Base-by-base conservation (phyloP, 2,797 vertebrate genomes). In the Pseudochirops corinnae region DNA sequence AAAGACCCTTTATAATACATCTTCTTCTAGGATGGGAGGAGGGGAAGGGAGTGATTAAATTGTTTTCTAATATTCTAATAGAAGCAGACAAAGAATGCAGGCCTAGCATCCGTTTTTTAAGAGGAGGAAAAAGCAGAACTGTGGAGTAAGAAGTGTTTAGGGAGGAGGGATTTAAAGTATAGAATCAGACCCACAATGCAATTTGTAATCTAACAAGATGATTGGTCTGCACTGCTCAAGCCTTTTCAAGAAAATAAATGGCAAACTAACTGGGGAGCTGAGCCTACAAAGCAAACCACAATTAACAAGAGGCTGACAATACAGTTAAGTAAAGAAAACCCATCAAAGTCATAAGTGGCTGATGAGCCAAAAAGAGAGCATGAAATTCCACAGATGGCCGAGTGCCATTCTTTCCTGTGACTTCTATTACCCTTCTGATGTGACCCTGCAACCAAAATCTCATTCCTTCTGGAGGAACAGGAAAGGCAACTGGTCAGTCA, bases 61-160 rank as follows among this genome's bases (percentile, higher is more conserved):
- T 93, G 55, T 91, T 95, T 39, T 93, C 92, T 55, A 87, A 55
- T 29, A 52, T 28, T 11, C 33, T 91, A 93, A 90, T 14, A 57
- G 67, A 18, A 90, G 18, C 26, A 58, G 62, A 24, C 29, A 95
- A 46, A 91, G 60, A 94, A 90, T 94, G 91, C 3, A 56, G 55
- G 57, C 53, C n/a, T 91, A 52, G 50, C 33, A 60, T 92, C 62
- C 90, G 82, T 46, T 90, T 94, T 56, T 95, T 21, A 18, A 91
- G 33, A 95, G 55, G 92, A 13, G 82, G 55, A 94, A 87, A 91
- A 95, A 52, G 92, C 46, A 93, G 93, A 95, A 95, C 56, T 18
- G 91, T 91, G 87, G 52, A 60, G 28, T 11, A 39, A 95, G 60
- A 62, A 90, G 29, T 58, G 82, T 33, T 14, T 57, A 10, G n/a